Base-by-base conservation (phyloP, 2,113 vertebrate genomes). In the Planiliza haematocheilus region DNA sequence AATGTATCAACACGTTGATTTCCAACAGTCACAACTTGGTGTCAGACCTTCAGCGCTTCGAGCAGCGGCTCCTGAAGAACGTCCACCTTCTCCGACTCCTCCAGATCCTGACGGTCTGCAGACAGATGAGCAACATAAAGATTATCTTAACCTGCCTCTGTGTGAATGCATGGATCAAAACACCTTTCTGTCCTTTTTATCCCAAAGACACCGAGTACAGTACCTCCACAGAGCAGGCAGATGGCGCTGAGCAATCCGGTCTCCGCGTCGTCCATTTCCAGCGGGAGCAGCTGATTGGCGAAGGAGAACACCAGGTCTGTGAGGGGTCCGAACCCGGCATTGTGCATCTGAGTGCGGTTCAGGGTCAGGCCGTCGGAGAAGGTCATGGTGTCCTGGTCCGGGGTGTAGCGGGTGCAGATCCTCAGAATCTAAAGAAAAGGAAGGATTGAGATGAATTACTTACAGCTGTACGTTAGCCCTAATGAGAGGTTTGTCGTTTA, bases 201-300 rank as follows among this genome's bases (percentile, higher is more conserved):
- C 24, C 24, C 24, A 3, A 30, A 30, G 24, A n/a, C n/a, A n/a
- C n/a, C n/a, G n/a, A 30, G 13, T 8, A 79, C 72, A 86, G 69
- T 92, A 98, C 96, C 97, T 93, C 96, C 97, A 13, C 96, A 98
- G 83, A 98, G 96, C 92, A 98, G 95, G 88, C 97, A 98, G 92
- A 98, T 98, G 92, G 96, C 97, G 0, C 96, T 97, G 48, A 99
- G 96, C 59, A 98, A 91, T 17, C 97, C 96, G 0, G 96, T 98
- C 91, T 98, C 97, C 0, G 96, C 93, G 0, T 98, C 96, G 6
- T 98, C 96, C 97, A 98, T 97, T 91, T 97, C 93, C 77, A 98
- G 93, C 0, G 96, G 96, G 58, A 98, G 95, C 87, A 98, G 93
- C 93, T 97, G 96, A 81, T 90, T 93, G 84, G 97, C 97, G 14